Base-by-base conservation (phyloP, 2,888 invertebrate species). In the Nasonia oneida region DNA sequence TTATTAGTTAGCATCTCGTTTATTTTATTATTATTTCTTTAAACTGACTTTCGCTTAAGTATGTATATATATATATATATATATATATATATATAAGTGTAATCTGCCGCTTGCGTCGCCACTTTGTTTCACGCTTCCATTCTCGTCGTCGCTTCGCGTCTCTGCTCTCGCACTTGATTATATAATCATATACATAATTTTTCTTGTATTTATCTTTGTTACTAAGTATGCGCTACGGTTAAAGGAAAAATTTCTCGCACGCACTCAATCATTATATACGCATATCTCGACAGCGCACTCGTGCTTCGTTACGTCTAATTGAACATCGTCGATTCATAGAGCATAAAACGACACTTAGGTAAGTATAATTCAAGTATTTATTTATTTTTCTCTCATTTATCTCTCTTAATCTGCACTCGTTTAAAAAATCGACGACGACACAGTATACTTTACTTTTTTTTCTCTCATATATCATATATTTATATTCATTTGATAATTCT, bases 341-440 rank as follows among this genome's bases (percentile, higher is more conserved):
- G 84, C 78, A 70, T 47, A 86, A 74, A 83, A 84, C 78, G 75
- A 84, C 82, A 81, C 71, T 87, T 76, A 82, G 70, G 29, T 87
- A 80, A 64, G 80, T 84, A 84, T 61, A n/a, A 53, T 53, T 37
- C 37, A 37, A 4, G 37, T 37, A 5, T 37, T 37, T 37, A 39
- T 71, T 85, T 77, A 15, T 71, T 47, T 47, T 61, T 53, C 10
- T 10, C 6, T 50, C 57, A 18, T 61, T n/a, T 29, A 29, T 2
- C 57, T 61, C n/a, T 47, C 74, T 77, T 53, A 77, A 57, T 78
- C 57, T 64, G 42, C 73, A 61, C 53, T 71, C 70, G 70, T 77
- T 80, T 42, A 84, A 81, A 87, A 84, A 84, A 76, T 80, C 80
- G 84, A 84, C 71, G 80, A 81, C 75, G 81, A 78, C 57, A 81